Percentiles rank a stretch among this genome's conserved stretches.
Conservation (phyloP, 2,113 vertebrate species). For the Amazona guildingii region DNA sequence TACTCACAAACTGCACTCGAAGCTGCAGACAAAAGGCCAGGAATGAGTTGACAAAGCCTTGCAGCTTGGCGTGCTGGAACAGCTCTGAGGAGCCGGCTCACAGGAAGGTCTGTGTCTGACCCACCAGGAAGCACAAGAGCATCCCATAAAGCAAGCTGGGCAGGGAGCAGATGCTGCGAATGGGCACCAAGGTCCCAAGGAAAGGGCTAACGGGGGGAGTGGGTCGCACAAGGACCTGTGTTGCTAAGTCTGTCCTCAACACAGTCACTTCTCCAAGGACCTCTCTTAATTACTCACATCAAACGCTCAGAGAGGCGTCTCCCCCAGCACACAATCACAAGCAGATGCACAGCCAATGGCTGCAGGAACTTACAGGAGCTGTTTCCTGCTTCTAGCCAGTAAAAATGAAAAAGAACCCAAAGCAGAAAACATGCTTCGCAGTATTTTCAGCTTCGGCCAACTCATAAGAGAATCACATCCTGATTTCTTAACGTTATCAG, state of each 20-base stretch:
- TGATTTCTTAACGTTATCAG: not conserved
- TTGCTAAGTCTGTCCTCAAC: not conserved
- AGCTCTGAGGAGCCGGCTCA: not conserved
- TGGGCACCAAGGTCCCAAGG: not conserved
- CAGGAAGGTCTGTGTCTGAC: not conserved
- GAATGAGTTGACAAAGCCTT: slow-evolving; percentile 39
- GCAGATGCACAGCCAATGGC: not conserved
- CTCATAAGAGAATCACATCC: not conserved
- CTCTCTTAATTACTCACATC: fast-evolving
- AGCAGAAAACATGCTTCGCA: not conserved
- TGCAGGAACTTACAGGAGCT: not conserved
- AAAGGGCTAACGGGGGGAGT: fast-evolving
- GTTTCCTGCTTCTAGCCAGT: not conserved
- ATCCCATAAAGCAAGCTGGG: not conserved
- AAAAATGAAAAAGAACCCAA: not conserved
- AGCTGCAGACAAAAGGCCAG: slow-evolving; percentile 52
- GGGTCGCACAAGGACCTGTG: not conserved
- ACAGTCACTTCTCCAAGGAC: not conserved
- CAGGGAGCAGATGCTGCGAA: not conserved
- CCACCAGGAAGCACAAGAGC: not conserved
- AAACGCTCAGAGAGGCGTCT: not conserved
- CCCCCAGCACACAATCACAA: not conserved
- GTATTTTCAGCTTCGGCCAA: not conserved
- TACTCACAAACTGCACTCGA: slow-evolving; percentile 30
- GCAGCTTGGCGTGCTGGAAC: slow-evolving; percentile 42